These are phyloP conservation scores for Emydocephalus ijimae DNA, from an alignment of 2,113 vertebrate genomes.

Conservation along the genomic window DNA sequence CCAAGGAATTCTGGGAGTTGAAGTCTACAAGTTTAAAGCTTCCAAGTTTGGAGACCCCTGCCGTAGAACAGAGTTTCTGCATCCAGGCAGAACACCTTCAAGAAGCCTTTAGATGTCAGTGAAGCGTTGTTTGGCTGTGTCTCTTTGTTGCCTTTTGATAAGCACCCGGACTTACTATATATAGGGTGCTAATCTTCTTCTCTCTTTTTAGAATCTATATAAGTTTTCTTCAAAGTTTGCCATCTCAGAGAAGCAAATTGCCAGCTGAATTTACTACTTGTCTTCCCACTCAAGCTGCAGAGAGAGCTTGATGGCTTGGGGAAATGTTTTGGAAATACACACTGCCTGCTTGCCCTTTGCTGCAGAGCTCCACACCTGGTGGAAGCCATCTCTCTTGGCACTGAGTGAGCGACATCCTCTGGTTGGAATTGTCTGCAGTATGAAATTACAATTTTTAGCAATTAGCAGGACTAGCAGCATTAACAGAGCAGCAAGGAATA, in stretches of 20 bases:
- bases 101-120: background rate
- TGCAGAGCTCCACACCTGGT: background rate
- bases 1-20: background rate
- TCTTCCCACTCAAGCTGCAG: background rate
- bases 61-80: background rate
- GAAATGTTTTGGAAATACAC: background rate
- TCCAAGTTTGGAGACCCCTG: background rate
- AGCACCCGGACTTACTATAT: background rate
- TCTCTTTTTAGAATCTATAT: background rate
- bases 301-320: background rate
- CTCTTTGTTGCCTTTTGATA: background rate
- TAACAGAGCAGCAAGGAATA: background rate
- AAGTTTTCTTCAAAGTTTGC: background rate
- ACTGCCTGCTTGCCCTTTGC: background rate
- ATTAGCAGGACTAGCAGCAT: background rate
- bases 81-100: background rate
- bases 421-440: background rate
- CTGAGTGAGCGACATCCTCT: background rate
- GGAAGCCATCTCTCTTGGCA: background rate
- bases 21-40: background rate
- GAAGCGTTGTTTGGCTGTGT: background rate
- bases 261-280: background rate
- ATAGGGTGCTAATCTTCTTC: background rate
- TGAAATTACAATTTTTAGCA: background rate
- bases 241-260: background rate